Conservation (phyloP, 2,888 invertebrate genomes). For the Drosophila subquinaria region DNA sequence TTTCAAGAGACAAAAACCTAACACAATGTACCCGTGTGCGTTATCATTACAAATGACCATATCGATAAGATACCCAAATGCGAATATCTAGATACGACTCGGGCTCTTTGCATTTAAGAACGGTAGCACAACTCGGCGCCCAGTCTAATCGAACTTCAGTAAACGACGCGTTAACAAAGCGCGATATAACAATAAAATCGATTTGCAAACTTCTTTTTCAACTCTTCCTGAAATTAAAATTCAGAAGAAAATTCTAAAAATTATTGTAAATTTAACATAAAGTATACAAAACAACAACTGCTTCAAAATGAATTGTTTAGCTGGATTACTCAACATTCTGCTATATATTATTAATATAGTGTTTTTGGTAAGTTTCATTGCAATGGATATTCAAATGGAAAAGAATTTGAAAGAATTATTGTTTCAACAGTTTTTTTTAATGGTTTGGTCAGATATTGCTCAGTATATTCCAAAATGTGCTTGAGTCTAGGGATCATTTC, state of each 20-base stretch:
- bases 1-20: slow-evolving; percentile 11
- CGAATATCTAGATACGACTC: slow-evolving; percentile 63
- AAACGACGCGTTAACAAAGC: slow-evolving; percentile 60
- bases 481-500: too few relatives aligned
- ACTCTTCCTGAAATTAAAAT: not conserved
- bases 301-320: slow-evolving; percentile 80
- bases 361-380: slow-evolving; percentile 83
- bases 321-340: slow-evolving; percentile 81
- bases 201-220: slow-evolving; percentile 1
- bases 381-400: not conserved
- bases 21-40: slow-evolving; percentile 12
- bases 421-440: not conserved
- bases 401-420: not conserved
- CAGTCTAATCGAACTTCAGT: slow-evolving; percentile 68
- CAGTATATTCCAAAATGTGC: not conserved
- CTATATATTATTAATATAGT: slow-evolving; percentile 82
- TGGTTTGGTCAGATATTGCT: not conserved
- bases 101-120: slow-evolving; percentile 55
- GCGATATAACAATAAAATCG: slow-evolving; percentile 49
- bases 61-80: slow-evolving; percentile 40
- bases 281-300: slow-evolving; percentile 21
- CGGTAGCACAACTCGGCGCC: slow-evolving; percentile 26
- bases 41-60: slow-evolving; percentile 31
- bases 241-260: not conserved
- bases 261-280: slow-evolving; percentile 7